phyloP scores from a whole-genome alignment of 2,888 invertebrate genomes.

The Diaperis boleti region DNA sequence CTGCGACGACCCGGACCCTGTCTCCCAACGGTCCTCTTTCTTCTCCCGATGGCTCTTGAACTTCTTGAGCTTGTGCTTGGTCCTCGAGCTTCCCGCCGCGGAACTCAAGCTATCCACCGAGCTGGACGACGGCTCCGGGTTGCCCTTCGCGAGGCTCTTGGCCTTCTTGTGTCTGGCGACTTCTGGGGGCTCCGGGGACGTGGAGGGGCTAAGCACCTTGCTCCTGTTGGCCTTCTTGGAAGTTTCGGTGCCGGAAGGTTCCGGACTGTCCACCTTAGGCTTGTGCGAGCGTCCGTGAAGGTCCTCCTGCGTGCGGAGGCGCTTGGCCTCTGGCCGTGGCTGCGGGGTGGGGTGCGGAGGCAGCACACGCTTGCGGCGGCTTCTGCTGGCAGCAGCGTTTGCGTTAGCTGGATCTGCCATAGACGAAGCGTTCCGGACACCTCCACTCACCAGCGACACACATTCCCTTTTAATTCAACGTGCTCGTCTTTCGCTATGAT shows the following conservation, averaged over 20 bases:
- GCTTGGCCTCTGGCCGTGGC: constrained; percentile 72
- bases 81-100: constrained; percentile 27
- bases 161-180: constrained; percentile 9
- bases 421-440: constrained; percentile 86
- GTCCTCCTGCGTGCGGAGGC: constrained; percentile 66
- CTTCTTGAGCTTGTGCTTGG: constrained; percentile 45
- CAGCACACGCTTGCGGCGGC: constrained; percentile 69
- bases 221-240: too few relatives aligned
- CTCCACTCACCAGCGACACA: constrained; percentile 70
- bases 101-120: constrained; percentile 24
- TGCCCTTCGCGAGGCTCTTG: constrained; percentile 23
- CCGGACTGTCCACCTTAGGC: constrained; percentile 34
- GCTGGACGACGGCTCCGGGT: constrained; percentile 37
- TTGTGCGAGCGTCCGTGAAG: constrained; percentile 20
- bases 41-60: constrained; percentile 39
- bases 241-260: constrained; percentile 18
- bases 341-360: constrained; percentile 72
- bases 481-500: constrained; percentile 57
- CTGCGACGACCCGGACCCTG: constrained; percentile 23
- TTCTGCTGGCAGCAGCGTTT: constrained; percentile 73
- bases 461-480: constrained; percentile 65
- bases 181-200: constrained; percentile 3
- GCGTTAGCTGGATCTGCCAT: constrained; percentile 91
- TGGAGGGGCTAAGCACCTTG: too few relatives aligned
- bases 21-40: constrained; percentile 31